Evolutionary conservation across 2,888 invertebrate genomes (phyloP).

Genomic region (Cheilosia grossa): DNA sequence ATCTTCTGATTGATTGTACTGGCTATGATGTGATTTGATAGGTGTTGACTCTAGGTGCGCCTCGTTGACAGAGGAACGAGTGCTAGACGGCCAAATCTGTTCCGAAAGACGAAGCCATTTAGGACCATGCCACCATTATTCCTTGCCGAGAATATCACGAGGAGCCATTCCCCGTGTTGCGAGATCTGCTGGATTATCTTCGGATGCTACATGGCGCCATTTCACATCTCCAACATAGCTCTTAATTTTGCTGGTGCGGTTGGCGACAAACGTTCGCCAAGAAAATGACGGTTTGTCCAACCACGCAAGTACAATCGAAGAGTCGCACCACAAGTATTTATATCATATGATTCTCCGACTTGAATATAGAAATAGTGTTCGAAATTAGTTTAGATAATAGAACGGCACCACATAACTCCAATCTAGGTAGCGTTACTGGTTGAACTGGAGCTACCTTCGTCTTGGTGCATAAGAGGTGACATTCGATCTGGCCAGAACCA

Average conservation of each 20-base stretch:
- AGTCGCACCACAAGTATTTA: conserved; percentile 45
- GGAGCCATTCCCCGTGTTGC: conserved; percentile 55
- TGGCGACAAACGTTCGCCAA: conserved; percentile 61
- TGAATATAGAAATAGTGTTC: conserved; percentile 10
- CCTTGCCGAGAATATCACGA: conserved; percentile 18
- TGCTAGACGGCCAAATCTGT: not conserved
- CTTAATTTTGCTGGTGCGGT: conserved; percentile 44
- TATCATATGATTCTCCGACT: not conserved
- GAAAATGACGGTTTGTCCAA: conserved; percentile 40
- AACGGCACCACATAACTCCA: conserved; percentile 37
- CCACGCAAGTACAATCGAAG: conserved; percentile 44
- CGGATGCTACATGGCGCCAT: conserved; percentile 56
- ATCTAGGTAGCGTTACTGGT: conserved; percentile 15
- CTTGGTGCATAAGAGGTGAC: conserved; percentile 6
- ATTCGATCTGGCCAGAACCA: not conserved
- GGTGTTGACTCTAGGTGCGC: conserved; percentile 37
- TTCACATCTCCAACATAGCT: conserved; percentile 1
- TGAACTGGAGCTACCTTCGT: conserved; percentile 25
- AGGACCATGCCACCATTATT: conserved; percentile 48
- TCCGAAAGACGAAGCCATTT: conserved; percentile 3
- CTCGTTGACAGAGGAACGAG: not conserved
- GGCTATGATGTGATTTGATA: not conserved
- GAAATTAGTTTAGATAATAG: conserved; percentile 16
- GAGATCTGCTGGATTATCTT: conserved; percentile 62
- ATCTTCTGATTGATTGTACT: not conserved